phyloP scores from a whole-genome alignment of 2,888 invertebrate species.

The Euplexia lucipara region DNA sequence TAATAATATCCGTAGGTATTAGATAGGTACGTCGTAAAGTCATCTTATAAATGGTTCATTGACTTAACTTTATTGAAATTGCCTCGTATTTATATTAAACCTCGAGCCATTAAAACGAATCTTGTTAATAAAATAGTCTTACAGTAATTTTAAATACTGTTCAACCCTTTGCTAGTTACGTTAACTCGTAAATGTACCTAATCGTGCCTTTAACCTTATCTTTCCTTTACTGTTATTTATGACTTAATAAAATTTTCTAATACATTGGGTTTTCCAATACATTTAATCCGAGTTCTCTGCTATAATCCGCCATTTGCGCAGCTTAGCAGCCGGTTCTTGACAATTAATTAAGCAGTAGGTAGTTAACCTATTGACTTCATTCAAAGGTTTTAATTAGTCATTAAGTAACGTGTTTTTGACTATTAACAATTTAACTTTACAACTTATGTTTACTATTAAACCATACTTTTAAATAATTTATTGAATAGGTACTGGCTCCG shows the following conservation, averaged over 20 bases:
- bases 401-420: constrained; percentile 43
- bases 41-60: not conserved
- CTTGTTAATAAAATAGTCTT: not conserved
- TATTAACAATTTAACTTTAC: constrained; percentile 28
- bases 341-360: constrained; percentile 39
- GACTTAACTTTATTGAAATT: not conserved
- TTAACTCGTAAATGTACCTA: constrained; percentile 8
- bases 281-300: constrained; percentile 9
- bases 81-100: not conserved
- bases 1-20: not conserved
- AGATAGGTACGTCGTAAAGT: not conserved
- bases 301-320: constrained; percentile 14
- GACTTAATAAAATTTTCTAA: constrained; percentile 25
- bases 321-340: constrained; percentile 30
- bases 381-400: constrained; percentile 43
- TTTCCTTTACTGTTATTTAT: constrained; percentile 8
- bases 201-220: not conserved
- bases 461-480: not conserved
- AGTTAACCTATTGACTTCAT: constrained; percentile 60
- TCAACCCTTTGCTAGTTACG: constrained; percentile 9
- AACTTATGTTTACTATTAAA: constrained; percentile 13
- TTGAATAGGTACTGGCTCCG: not conserved
- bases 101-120: not conserved
- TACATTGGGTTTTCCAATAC: constrained; percentile 28
- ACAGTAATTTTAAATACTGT: not conserved